Base-by-base conservation (phyloP, 53 echinoderm and acorn worm genomes). In the Temnopleurus reevesii region DNA sequence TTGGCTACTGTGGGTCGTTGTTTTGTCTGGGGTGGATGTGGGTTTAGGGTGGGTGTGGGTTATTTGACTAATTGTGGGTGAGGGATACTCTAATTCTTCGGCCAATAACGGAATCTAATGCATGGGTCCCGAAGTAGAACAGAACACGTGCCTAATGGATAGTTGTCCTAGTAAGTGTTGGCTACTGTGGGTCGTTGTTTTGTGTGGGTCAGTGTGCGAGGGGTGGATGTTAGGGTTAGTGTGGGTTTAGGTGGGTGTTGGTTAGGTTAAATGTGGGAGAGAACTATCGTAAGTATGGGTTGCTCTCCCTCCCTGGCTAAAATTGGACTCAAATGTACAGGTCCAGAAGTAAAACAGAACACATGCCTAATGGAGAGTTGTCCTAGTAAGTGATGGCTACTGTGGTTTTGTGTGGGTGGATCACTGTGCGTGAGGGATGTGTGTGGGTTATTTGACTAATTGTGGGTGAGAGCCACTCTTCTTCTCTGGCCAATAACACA, bases 261-360 rank as follows among this genome's bases (percentile, higher is more conserved):
- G n/a, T n/a, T n/a, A n/a, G n/a, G n/a, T n/a, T n/a, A n/a, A n/a
- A n/a, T n/a, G n/a, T n/a, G n/a, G n/a, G n/a, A n/a, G n/a, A n/a
- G n/a, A n/a, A n/a, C n/a, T n/a, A n/a, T n/a, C n/a, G n/a, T n/a
- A n/a, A n/a, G n/a, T n/a, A n/a, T n/a, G n/a, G n/a, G n/a, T n/a
- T n/a, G n/a, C n/a, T n/a, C n/a, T 83, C 97, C 95, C 31, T 81
- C 92, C 35, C 97, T 95, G 29, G 93, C 93, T 27, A 92, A 96
- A 65, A 92, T 91, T 27, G 97, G 95, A n/a, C 81, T 82, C 30
- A 81, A 91, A 41, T 97, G 97, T 77, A 76, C 91, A 12, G 97
- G 97, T 8, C 36, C 86, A 19, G 60, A 83, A 5, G 65, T 49
- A 9, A 91, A 97, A 29, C 89, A 86, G 66, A 90, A 66, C 23